Evolutionary conservation across 2,797 vertebrate genomes (phyloP), one percentile per base, ranked within the genome.

Genomic region (Poeciliopsis infans): DNA sequence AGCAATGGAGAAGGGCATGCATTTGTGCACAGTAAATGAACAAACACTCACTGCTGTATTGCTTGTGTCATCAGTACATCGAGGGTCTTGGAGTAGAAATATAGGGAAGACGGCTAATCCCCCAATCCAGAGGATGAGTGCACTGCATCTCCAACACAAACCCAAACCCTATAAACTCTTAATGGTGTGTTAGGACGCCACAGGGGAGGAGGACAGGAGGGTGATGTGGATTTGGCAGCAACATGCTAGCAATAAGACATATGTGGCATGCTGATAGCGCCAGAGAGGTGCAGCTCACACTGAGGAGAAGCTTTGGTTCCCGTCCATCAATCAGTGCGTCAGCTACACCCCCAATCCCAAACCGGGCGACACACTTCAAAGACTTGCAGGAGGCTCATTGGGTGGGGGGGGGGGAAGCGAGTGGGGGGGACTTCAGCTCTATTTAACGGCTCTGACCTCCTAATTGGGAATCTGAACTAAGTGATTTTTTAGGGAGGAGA

Each of bases 261-360:
- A 94, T 92, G 92, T 93, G 93, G 92, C 92, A 91, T 93, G 94
- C 92, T 94, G 91, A 94, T 92, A 92, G 92, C 90, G 82, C 86
- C 47, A 78, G 88, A 90, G 88, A 91, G 93, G 87, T 91, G 87
- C 89, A 87, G 91, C 88, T 94, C 88, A 88, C 90, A 83, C 89
- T 85, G 88, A 83, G 91, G 82, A 80, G 85, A 86, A 49, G 90
- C 84, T 87, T 89, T 84, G 89, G 91, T 88, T 90, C 85, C 53
- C 85, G 91, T 94, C 91, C 91, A 86, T 91, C 88, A 87, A 82
- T 86, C 74, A 0, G 85, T 85, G 85, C 15, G 11, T 84, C 71
- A 77, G 83, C 87, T 74, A 70, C 76, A 73, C 88, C 86, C 87
- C 82, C 74, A 7, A 76, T 79, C 39, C 84, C 77, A 49, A 79